Base-by-base conservation (phyloP, 2,797 vertebrate species). In the Sorex maritimensis region DNA sequence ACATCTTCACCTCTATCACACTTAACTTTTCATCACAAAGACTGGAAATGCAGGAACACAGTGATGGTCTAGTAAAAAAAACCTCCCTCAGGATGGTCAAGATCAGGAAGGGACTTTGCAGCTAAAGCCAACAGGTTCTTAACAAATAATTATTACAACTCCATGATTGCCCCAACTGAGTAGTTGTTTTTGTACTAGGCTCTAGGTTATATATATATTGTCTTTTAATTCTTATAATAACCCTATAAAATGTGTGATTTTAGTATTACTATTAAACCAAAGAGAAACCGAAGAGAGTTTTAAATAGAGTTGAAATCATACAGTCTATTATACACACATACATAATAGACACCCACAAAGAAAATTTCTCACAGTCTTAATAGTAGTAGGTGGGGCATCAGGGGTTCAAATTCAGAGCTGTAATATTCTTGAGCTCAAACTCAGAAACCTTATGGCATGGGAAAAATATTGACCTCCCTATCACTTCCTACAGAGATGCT, bases 221-320 rank as follows among this genome's bases (percentile, higher is more conserved):
- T 77, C 26, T 88, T 84, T 95, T 95, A 78, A 78, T 44, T 72
- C n/a, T 94, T 41, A 67, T 49, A 92, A 65, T 5, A 67, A 46
- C 34, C 3, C 26, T 74, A 44, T 38, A 13, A 83, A 88, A 30
- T 81, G 15, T 13, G 4, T 78, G 67, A 2, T 84, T 6, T 86
- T 94, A 38, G n/a, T 13, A 58, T 92, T 82, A 11, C 9, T 80
- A 21, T 41, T 81, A 90, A 91, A 68, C 61, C 61, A 96, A 93
- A 94, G 49, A 71, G 17, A 81, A 96, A 94, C 2, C 30, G 92
- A 49, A 15, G 5, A 52, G 11, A 52, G 17, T 6, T 3, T 92
- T 74, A 87, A 77, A 52, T 23, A 85, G 21, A 79, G n/a, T 90
- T 91, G 1, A 26, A 71, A 79, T 4, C 6, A 71, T 8, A 24